Conservation (phyloP, 2,113 vertebrate genomes). For the Neoarius graeffei region DNA sequence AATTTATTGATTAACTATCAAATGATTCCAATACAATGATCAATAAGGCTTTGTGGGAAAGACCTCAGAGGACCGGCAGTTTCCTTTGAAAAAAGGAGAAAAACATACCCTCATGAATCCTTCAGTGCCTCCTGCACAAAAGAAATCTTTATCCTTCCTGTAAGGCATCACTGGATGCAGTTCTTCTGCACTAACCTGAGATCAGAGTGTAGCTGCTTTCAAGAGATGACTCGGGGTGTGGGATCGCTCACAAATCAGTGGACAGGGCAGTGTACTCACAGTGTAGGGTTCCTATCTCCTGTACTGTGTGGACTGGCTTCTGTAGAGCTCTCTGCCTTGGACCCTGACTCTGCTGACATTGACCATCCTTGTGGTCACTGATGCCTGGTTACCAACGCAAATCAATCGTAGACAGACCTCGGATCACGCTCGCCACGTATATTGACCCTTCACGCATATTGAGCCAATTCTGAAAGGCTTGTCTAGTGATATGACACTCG, state of each 20-base stretch:
- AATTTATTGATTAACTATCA: constrained; percentile 81
- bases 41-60: constrained; percentile 71
- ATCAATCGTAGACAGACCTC: constrained; percentile 39
- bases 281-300: not conserved
- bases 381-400: constrained; percentile 42
- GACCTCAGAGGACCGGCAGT: constrained; percentile 68
- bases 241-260: not conserved
- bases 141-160: constrained; percentile 47
- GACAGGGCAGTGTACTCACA: not conserved
- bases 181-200: constrained; percentile 15
- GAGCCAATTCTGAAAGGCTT: constrained; percentile 12
- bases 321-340: not conserved
- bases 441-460: constrained; percentile 19
- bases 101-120: constrained; percentile 63
- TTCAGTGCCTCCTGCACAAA: constrained; percentile 60
- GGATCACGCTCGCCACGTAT: constrained; percentile 19
- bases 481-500: not conserved
- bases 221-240: not conserved
- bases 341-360: constrained; percentile 36
- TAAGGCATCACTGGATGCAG: constrained; percentile 31
- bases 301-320: not conserved
- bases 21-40: constrained; percentile 77
- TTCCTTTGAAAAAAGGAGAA: constrained; percentile 48
- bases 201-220: constrained; percentile 9
- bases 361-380: constrained; percentile 41